Percentiles rank a stretch among this genome's conserved stretches.
Evolutionary conservation across 23 tunicate genomes (phyloP).

Genomic region (Aplidium turbinatum): DNA sequence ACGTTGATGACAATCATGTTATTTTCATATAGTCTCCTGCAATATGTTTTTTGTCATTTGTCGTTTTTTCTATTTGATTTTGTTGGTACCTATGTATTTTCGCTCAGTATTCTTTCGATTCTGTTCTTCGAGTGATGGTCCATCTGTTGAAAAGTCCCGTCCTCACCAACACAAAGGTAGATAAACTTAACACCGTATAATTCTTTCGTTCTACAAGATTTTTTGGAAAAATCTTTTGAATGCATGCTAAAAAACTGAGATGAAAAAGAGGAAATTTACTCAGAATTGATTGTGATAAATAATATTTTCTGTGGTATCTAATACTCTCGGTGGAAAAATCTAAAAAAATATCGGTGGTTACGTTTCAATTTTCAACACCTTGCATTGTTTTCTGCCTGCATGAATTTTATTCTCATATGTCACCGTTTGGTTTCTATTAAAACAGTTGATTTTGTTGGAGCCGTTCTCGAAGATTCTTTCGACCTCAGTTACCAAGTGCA

Average conservation of each 20-base stretch:
- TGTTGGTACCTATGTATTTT: neutral
- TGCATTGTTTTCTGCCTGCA: neutral
- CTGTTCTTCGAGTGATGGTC: constrained; percentile 30
- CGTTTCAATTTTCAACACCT: neutral
- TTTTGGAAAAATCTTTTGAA: no score
- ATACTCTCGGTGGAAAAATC: no score
- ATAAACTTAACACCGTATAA: no score
- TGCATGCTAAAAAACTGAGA: no score
- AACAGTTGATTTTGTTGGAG: constrained; percentile 73
- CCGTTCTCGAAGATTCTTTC: constrained; percentile 62
- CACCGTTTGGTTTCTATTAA: no score
- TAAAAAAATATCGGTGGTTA: neutral
- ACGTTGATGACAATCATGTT: neutral
- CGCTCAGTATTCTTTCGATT: constrained; percentile 18
- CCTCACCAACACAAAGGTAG: constrained; percentile 15
- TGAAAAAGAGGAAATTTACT: no score
- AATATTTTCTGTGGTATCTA: no score
- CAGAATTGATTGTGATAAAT: no score
- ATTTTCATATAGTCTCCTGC: neutral
- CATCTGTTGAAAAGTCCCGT: constrained; percentile 24
- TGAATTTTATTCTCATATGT: no score
- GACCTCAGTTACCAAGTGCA: constrained; percentile 8
- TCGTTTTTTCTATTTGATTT: neutral
- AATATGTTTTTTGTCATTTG: neutral
- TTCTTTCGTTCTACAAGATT: no score